Base-by-base conservation (phyloP, 2,888 invertebrate genomes). In the Encarsia formosa region DNA sequence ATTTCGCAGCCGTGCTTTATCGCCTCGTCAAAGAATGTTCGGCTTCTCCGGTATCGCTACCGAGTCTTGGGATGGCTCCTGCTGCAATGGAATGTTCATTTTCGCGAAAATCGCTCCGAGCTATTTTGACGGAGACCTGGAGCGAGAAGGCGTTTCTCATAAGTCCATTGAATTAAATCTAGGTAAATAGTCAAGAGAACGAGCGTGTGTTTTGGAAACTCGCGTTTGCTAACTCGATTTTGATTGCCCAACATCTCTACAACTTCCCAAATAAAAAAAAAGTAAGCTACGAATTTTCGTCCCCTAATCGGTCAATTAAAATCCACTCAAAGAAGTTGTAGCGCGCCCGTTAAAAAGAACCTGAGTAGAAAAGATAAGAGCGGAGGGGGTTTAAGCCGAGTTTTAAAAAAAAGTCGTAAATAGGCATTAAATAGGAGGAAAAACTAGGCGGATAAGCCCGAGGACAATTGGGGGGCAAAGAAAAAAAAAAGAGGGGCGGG, bases 361-460 rank as follows among this genome's bases (percentile, higher is more conserved):
- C 42, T 49, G 38, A 45, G 32, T 23, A 24, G 13, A 26, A 37
- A 19, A 16, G 20, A 23, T n/a, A 23, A 13, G 18, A 5, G n/a
- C 24, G 26, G 38, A 38, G 19, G 8, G 22, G 9, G 16, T 19
- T 34, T 46, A 42, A 42, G 34, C 46, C 42, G 39, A 9, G 26
- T 19, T 37, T 39, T 24, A 44, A 29, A 43, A 45, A 46, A 49
- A 43, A 54, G 54, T 54, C 54, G 49, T 54, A 54, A 54, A 54
- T 54, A 54, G 49, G 54, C 46, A 49, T 54, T 54, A 54, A 54
- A 54, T 41, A 35, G 18, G 4, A 15, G 35, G 4, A 32, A 32
- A 32, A 15, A 6, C 35, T 9, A 15, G 35, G 6, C 18, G 46
- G 32, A 42, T 34, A 26, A 22, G 35, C 40, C 22, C 16, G 18